These are phyloP conservation scores for Apamea anceps DNA, from an alignment of 2,888 invertebrate genomes.

Conservation along the genomic window DNA sequence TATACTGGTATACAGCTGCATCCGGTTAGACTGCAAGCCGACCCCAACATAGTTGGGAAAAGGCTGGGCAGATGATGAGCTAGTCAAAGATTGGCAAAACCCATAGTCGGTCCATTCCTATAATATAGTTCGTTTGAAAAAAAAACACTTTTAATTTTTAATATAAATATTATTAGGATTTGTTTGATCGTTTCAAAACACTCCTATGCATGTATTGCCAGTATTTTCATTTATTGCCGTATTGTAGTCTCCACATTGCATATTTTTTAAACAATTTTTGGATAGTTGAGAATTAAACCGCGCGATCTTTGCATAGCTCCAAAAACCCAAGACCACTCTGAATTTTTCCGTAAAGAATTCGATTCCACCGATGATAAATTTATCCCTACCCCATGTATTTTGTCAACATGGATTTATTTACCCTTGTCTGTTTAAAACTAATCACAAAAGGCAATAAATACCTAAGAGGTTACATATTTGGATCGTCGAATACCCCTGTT, in stretches of 20 bases:
- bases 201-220: neutral
- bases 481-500: conserved; percentile 75
- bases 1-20: no score
- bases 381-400: conserved; percentile 45
- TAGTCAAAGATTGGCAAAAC: no score
- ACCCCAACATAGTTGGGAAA: no score
- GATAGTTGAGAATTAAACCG: neutral
- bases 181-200: neutral
- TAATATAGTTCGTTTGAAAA: no score
- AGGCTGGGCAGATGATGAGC: no score
- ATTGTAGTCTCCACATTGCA: neutral
- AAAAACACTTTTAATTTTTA: no score
- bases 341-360: conserved; percentile 39
- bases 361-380: conserved; percentile 38
- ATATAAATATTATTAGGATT: neutral
- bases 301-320: conserved; percentile 9
- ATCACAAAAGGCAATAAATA: conserved; percentile 73
- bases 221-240: neutral
- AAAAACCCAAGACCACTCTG: conserved; percentile 7
- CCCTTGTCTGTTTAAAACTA: conserved; percentile 54
- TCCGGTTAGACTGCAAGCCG: no score
- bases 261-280: neutral
- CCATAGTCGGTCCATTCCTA: no score
- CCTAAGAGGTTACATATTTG: conserved; percentile 75
- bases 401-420: conserved; percentile 58